Percentiles rank a stretch among this genome's conserved stretches.
Conservation (phyloP, 2,113 vertebrate genomes). For the Protobothrops mucrosquamatus region DNA sequence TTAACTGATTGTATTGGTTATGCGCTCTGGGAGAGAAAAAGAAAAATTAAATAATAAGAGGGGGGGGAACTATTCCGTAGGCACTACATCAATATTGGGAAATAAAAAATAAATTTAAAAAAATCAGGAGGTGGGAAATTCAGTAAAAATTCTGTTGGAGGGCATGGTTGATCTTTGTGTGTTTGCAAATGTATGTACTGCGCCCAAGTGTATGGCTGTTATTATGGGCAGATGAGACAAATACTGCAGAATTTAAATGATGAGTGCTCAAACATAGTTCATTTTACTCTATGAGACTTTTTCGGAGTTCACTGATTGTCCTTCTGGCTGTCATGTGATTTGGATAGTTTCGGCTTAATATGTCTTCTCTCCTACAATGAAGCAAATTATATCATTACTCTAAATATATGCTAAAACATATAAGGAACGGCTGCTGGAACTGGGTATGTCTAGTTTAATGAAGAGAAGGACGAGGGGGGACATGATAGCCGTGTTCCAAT, state of each 20-base stretch:
- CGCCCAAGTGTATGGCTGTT: not conserved
- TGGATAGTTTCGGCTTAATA: not conserved
- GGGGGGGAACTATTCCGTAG: conserved; percentile 32
- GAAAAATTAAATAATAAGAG: conserved; percentile 62
- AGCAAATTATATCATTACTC: not conserved
- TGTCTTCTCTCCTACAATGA: not conserved
- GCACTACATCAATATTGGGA: conserved; percentile 27
- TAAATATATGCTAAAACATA: not conserved
- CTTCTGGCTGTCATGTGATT: not conserved
- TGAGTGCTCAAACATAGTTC: not conserved
- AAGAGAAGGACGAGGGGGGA: too few relatives aligned
- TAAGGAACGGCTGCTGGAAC: too few relatives aligned
- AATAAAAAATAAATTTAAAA: conserved; percentile 1
- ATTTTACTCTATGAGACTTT: not conserved
- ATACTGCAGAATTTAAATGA: not conserved
- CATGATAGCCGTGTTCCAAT: too few relatives aligned
- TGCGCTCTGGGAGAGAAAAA: conserved; percentile 32
- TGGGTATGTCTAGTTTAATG: too few relatives aligned
- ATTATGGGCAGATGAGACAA: not conserved
- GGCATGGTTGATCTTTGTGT: not conserved
- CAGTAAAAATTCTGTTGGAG: not conserved
- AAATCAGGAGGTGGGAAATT: conserved; percentile 22
- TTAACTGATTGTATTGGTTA: conserved; percentile 49
- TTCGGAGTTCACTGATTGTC: not conserved
- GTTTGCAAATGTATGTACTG: not conserved